Evolutionary conservation across 2,797 vertebrate species (phyloP).

Genomic region (Ceyx erithaca): DNA sequence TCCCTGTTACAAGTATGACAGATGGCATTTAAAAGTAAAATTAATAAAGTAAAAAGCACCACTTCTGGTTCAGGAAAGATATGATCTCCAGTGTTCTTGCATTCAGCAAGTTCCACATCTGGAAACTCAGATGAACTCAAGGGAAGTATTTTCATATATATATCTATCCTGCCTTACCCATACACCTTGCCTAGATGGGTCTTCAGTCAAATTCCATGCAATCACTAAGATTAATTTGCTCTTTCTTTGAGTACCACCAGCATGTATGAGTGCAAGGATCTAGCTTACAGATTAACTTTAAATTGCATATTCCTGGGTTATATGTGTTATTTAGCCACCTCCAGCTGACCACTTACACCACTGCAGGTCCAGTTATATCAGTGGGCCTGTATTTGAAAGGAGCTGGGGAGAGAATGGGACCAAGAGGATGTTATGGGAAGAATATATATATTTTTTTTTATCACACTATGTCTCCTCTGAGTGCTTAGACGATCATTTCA

Average conservation of each 20-base stretch:
- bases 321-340: not conserved
- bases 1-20: not conserved
- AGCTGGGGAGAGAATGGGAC: slow-evolving; percentile 17
- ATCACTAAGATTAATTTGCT: not conserved
- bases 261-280: not conserved
- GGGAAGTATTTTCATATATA: not conserved
- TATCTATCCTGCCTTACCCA: not conserved
- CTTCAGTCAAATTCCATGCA: not conserved
- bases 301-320: not conserved
- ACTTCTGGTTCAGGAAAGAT: not conserved
- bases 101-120: not conserved
- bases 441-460: not conserved
- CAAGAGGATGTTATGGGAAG: not conserved
- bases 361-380: not conserved
- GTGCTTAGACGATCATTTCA: not conserved
- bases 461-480: not conserved
- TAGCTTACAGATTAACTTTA: not conserved
- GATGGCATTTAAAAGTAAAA: not conserved
- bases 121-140: not conserved
- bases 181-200: not conserved
- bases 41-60: not conserved
- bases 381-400: not conserved
- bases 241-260: not conserved
- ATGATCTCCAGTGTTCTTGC: not conserved
- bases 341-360: not conserved